phyloP scores from a whole-genome alignment of 2,113 vertebrate genomes.

The mouse (Mus musculus) region DNA sequence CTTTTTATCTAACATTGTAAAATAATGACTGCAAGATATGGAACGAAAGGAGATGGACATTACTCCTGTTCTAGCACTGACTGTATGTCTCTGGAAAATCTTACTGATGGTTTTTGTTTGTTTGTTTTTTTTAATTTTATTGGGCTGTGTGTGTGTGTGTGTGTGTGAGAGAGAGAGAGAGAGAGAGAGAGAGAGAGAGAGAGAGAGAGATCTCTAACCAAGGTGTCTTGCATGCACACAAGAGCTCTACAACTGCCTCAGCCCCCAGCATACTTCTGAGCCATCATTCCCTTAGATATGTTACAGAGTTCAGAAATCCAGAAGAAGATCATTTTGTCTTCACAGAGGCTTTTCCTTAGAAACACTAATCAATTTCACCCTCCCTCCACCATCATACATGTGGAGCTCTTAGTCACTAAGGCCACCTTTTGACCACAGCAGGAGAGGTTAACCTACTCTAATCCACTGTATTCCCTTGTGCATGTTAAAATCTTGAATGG shows the following conservation, averaged over 20 bases:
- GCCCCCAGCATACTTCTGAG: background rate
- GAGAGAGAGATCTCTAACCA: background rate
- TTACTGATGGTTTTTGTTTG: background rate
- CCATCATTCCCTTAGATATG: background rate
- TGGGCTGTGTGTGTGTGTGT: background rate
- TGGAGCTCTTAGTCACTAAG: background rate
- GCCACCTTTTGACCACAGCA: background rate
- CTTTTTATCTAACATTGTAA: background rate
- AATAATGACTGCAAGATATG: background rate
- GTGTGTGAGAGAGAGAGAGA: too few relatives aligned
- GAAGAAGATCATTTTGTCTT: background rate
- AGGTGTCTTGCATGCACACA: background rate
- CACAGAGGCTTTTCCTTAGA: background rate
- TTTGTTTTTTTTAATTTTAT: background rate
- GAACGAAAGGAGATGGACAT: background rate
- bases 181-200: too few relatives aligned
- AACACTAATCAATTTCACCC: background rate
- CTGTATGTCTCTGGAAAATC: background rate
- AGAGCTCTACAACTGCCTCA: background rate
- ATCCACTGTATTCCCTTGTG: background rate
- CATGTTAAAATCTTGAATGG: background rate
- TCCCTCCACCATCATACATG: fast-evolving
- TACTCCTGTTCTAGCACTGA: background rate
- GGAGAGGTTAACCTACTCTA: background rate
- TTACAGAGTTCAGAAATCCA: background rate